Conservation (phyloP, 2,113 vertebrate species). For the Passer montanus region DNA sequence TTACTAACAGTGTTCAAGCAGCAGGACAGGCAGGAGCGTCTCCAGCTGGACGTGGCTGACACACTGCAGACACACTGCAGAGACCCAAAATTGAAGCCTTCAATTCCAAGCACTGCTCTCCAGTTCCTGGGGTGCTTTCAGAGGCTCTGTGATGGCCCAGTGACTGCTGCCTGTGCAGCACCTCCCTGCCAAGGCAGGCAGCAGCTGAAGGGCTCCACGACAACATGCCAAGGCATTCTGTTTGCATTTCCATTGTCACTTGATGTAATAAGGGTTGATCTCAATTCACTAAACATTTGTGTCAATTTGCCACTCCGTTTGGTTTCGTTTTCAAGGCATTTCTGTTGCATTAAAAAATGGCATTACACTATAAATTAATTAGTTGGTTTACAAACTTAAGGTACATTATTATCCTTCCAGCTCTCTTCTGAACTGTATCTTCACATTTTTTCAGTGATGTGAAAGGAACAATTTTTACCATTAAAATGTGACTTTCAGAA, state of each 20-base stretch:
- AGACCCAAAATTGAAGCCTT: background rate
- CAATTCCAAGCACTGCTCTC: background rate
- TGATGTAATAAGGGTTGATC: conserved; percentile 49
- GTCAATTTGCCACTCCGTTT: conserved; percentile 48
- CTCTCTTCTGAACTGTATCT: background rate
- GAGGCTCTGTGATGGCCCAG: background rate
- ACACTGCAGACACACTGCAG: background rate
- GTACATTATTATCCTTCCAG: background rate
- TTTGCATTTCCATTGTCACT: conserved; percentile 26
- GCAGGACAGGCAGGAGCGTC: background rate
- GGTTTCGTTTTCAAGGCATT: conserved; percentile 40
- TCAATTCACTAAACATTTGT: conserved; percentile 56
- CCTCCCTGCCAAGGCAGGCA: background rate
- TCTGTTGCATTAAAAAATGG: background rate
- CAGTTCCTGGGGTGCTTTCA: background rate
- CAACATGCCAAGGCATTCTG: conserved; percentile 18
- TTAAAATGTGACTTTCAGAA: conserved; percentile 28
- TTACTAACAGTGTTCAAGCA: background rate
- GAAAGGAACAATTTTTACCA: background rate
- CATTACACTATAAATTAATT: conserved; percentile 25
- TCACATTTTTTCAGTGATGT: background rate
- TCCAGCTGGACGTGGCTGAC: background rate
- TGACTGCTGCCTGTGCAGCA: background rate
- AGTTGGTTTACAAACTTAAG: conserved; percentile 1
- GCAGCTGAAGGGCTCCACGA: conserved; percentile 5